Conservation (phyloP, 2,113 vertebrate genomes). For the Zootoca vivipara region DNA sequence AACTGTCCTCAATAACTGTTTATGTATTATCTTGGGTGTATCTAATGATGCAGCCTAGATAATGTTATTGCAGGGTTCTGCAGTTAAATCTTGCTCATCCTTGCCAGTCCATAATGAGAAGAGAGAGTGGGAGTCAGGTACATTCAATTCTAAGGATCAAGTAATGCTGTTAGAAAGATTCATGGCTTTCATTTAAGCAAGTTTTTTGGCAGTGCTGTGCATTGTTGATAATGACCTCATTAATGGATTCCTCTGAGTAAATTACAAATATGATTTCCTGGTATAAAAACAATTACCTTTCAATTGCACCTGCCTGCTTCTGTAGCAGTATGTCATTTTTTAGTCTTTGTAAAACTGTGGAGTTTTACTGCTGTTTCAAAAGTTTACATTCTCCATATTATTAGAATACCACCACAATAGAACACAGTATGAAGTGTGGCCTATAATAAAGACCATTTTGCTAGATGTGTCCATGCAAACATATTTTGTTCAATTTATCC, state of each 20-base stretch:
- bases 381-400: constrained; percentile 1
- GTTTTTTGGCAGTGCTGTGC: constrained; percentile 16
- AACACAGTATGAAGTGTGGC: neutral
- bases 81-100: constrained; percentile 21
- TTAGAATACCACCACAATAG: neutral
- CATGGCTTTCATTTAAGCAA: constrained; percentile 31
- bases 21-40: constrained; percentile 35
- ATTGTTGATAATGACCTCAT: constrained; percentile 40
- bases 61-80: constrained; percentile 21
- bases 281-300: neutral
- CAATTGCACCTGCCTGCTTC: constrained; percentile 3
- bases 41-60: constrained; percentile 15
- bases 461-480: neutral
- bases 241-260: constrained; percentile 40
- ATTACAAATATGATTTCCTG: constrained; percentile 27
- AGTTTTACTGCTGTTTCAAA: neutral
- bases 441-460: neutral
- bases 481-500: neutral
- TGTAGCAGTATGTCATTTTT: constrained; percentile 4
- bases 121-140: neutral
- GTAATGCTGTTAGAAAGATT: constrained; percentile 32
- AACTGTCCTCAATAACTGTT: constrained; percentile 20
- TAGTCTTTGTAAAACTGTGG: neutral
- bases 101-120: constrained; percentile 15
- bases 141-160: constrained; percentile 22